Conservation (phyloP, 2,113 vertebrate species). For the Hypomesus transpacificus region DNA sequence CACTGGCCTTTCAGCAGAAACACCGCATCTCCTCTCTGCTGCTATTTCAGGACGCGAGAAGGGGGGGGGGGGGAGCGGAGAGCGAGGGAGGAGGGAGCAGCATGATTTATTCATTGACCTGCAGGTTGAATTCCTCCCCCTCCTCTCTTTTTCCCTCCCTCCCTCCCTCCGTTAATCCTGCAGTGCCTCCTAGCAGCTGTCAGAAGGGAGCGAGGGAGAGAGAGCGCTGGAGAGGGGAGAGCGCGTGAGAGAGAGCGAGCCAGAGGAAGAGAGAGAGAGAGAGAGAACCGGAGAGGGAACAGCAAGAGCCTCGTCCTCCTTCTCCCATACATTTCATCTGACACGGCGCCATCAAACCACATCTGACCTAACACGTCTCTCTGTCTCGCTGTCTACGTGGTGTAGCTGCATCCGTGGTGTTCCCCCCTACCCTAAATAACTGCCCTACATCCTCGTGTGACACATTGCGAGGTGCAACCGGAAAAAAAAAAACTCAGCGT, state of each 20-base stretch:
- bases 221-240: neutral
- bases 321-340: too few species aligned
- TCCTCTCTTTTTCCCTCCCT: neutral
- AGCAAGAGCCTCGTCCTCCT: too few species aligned
- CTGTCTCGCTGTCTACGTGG: too few species aligned
- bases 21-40: neutral
- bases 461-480: too few species aligned
- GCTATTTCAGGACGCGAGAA: neutral
- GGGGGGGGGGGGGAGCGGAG: neutral
- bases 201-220: neutral
- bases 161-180: neutral
- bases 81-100: neutral
- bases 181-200: neutral
- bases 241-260: neutral
- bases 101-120: constrained; percentile 1
- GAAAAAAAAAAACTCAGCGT: too few species aligned
- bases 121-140: neutral
- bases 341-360: too few species aligned
- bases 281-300: neutral
- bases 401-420: too few species aligned
- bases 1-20: neutral
- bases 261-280: neutral
- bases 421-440: too few species aligned
- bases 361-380: too few species aligned
- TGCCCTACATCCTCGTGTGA: too few species aligned